These are phyloP conservation scores for Pangasius krempfi DNA, from an alignment of 2,797 vertebrate genomes.

Conservation along the genomic window DNA sequence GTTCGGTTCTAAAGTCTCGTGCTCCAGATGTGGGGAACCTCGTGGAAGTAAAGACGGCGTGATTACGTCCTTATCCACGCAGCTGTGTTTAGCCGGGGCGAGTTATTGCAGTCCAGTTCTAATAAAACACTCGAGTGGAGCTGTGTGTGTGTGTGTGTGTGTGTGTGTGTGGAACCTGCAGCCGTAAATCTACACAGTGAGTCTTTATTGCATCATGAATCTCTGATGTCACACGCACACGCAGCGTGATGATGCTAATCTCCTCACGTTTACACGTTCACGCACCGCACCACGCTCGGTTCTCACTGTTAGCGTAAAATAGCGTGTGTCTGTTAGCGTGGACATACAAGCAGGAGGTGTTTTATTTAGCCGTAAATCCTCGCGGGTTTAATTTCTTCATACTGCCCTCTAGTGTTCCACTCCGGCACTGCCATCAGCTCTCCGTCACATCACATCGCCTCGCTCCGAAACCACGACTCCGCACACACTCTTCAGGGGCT, in stretches of 20 bases:
- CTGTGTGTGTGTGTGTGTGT: background rate
- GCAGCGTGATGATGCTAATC: background rate
- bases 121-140: background rate
- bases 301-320: background rate
- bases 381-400: background rate
- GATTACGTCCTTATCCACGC: background rate
- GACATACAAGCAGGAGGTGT: background rate
- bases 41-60: background rate
- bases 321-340: background rate
- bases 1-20: background rate
- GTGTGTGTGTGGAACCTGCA: background rate
- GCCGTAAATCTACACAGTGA: background rate
- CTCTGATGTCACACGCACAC: background rate
- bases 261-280: background rate
- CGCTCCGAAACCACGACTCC: background rate
- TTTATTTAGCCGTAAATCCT: background rate
- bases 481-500: background rate
- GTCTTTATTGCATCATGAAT: background rate
- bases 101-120: background rate
- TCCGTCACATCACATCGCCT: too few species aligned
- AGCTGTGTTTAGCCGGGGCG: background rate
- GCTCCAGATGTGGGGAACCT: conserved; percentile 26
- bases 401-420: conserved; percentile 1
- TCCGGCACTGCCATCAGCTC: background rate
- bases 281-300: background rate